These are phyloP conservation scores for Typhlichthys eigenmanni DNA, from an alignment of 2,797 vertebrate species.

Conservation along the genomic window DNA sequence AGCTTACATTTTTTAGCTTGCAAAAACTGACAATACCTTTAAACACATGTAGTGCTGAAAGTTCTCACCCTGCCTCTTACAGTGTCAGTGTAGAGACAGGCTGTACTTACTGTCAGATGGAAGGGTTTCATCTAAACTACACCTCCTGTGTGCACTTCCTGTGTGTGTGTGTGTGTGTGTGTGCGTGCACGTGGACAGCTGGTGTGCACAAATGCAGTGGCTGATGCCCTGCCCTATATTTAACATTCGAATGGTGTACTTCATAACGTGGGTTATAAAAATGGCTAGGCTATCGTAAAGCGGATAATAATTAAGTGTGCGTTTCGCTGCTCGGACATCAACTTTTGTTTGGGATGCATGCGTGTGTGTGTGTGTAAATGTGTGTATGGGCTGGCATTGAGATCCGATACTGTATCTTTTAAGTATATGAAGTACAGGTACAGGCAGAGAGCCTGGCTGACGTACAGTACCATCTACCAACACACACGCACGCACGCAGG, in stretches of 20 bases:
- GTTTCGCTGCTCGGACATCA: too few relatives aligned
- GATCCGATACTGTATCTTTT: constrained; percentile 3
- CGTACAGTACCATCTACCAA: constrained; percentile 3
- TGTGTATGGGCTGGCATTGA: neutral
- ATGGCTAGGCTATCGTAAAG: too few relatives aligned
- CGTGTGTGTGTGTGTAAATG: constrained; percentile 6
- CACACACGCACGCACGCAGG: neutral
- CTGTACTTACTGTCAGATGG: constrained; percentile 46
- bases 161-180: constrained; percentile 1
- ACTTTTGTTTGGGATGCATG: neutral
- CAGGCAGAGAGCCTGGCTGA: neutral
- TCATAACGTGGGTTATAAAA: too few relatives aligned
- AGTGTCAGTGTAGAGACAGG: constrained; percentile 16
- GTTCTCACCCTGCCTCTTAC: constrained; percentile 5
- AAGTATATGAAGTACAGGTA: neutral
- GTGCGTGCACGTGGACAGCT: too few relatives aligned
- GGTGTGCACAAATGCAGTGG: too few relatives aligned
- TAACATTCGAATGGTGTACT: too few relatives aligned
- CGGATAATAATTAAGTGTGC: too few relatives aligned
- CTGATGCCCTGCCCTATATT: too few relatives aligned
- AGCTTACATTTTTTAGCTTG: too few relatives aligned
- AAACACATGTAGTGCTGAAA: neutral
- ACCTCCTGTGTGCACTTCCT: constrained; percentile 17
- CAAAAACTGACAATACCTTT: too few relatives aligned
- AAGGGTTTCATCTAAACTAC: constrained; percentile 9